phyloP scores from a whole-genome alignment of 2,888 invertebrate genomes.

The Flabesymbios commensalis region DNA sequence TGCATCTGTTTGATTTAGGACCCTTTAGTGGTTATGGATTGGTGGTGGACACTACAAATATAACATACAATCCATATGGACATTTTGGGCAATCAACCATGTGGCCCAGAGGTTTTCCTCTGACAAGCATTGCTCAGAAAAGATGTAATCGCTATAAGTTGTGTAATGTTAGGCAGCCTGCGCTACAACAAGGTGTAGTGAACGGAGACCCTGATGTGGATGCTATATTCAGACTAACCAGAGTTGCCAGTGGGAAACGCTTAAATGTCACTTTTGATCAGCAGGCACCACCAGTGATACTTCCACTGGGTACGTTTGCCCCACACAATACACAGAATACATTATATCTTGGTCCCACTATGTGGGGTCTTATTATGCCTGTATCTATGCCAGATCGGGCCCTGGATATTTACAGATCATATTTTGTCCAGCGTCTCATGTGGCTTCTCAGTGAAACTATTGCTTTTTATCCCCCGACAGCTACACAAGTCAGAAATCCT shows the following conservation, averaged over 20 bases:
- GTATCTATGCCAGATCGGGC: constrained; percentile 38
- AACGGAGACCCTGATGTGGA: constrained; percentile 51
- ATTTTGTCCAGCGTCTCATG: constrained; percentile 43
- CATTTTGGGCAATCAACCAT: constrained; percentile 47
- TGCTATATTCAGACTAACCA: constrained; percentile 43
- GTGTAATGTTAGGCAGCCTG: constrained; percentile 26
- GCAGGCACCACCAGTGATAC: constrained; percentile 37
- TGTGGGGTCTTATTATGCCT: constrained; percentile 45
- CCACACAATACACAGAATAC: constrained; percentile 51
- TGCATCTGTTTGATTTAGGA: too few relatives aligned
- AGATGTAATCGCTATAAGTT: constrained; percentile 20
- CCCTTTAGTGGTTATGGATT: constrained; percentile 5
- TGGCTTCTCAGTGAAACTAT: constrained; percentile 38
- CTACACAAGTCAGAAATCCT: constrained; percentile 36
- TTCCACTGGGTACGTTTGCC: constrained; percentile 39
- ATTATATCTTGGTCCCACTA: constrained; percentile 39
- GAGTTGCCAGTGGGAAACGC: constrained; percentile 18
- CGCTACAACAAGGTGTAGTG: constrained; percentile 45
- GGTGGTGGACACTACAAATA: constrained; percentile 19
- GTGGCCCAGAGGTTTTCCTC: constrained; percentile 49
- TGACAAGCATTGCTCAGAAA: constrained; percentile 39
- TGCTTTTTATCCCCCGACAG: constrained; percentile 39
- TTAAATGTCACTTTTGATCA: constrained; percentile 40
- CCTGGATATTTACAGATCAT: constrained; percentile 46
- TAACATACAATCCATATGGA: constrained; percentile 31